A percentile compares a stretch with the other conserved stretches of the same genome.
phyloP scores from a whole-genome alignment of 2,113 vertebrate species.

The Tychaedon coryphoeus region DNA sequence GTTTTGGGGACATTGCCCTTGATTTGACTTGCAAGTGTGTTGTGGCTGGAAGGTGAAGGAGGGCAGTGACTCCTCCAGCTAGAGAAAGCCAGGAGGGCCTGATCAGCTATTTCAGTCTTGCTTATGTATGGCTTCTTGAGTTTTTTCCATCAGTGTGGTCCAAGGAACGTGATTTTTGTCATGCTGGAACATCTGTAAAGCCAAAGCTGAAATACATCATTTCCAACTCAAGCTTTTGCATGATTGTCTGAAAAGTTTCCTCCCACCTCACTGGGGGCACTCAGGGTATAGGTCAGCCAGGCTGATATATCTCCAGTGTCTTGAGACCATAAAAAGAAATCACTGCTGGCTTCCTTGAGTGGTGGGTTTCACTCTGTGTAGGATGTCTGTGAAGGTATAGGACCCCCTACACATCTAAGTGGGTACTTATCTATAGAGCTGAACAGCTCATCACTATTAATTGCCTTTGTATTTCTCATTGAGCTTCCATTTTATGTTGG shows the following conservation, averaged over 20 bases:
- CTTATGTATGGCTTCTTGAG: accelerated
- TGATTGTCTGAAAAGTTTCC: background rate
- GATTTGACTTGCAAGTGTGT: background rate
- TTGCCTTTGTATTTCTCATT: background rate
- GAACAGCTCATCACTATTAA: background rate
- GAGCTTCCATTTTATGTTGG: background rate
- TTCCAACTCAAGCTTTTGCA: background rate
- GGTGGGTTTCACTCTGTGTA: background rate
- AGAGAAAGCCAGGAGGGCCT: background rate
- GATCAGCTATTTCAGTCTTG: background rate
- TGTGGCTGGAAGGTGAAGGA: background rate
- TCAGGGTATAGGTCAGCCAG: background rate
- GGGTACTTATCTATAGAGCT: background rate
- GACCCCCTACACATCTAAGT: background rate
- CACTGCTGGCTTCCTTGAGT: background rate
- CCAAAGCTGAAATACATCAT: background rate
- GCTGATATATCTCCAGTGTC: background rate
- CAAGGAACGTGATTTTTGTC: background rate
- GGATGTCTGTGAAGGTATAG: background rate
- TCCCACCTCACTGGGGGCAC: background rate
- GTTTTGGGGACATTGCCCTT: background rate
- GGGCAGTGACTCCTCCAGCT: background rate
- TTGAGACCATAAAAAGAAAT: background rate
- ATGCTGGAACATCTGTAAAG: background rate
- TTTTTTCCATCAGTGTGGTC: accelerated